Conservation (phyloP, 2,113 vertebrate species). For the Epinephelus moara region DNA sequence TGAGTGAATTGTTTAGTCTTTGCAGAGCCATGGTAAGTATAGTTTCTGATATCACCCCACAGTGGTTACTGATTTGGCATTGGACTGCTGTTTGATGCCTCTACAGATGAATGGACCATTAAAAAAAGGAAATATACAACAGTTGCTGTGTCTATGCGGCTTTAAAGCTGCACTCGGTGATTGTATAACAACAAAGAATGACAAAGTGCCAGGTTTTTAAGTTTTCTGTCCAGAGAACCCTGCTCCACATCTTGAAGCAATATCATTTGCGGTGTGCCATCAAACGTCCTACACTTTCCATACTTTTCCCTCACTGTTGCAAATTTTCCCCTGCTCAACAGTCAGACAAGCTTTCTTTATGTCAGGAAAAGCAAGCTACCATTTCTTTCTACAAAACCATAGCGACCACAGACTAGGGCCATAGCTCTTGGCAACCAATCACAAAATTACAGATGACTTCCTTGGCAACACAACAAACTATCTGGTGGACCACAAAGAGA, state of each 20-base stretch:
- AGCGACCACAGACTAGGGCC: constrained; percentile 74
- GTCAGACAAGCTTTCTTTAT: constrained; percentile 75
- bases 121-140: constrained; percentile 60
- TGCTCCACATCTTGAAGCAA: constrained; percentile 81
- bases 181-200: constrained; percentile 69
- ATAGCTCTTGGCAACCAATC: constrained; percentile 78
- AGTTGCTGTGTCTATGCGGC: constrained; percentile 53
- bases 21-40: constrained; percentile 64
- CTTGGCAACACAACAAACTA: constrained; percentile 77
- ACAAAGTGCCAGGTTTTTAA: constrained; percentile 69
- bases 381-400: constrained; percentile 71
- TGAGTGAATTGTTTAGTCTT: constrained; percentile 59
- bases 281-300: constrained; percentile 77
- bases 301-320: constrained; percentile 73
- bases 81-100: constrained; percentile 61
- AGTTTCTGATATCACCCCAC: constrained; percentile 63
- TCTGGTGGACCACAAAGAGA: constrained; percentile 67
- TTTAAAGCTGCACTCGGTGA: constrained; percentile 41
- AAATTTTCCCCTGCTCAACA: constrained; percentile 71
- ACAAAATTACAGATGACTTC: constrained; percentile 81
- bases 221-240: constrained; percentile 70
- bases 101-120: constrained; percentile 55
- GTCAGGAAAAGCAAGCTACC: constrained; percentile 71
- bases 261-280: constrained; percentile 80
- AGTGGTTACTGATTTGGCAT: constrained; percentile 53